Percentiles rank a stretch among this genome's conserved stretches.
Conservation (phyloP, 2,113 vertebrate genomes). For the Axis porcinus region DNA sequence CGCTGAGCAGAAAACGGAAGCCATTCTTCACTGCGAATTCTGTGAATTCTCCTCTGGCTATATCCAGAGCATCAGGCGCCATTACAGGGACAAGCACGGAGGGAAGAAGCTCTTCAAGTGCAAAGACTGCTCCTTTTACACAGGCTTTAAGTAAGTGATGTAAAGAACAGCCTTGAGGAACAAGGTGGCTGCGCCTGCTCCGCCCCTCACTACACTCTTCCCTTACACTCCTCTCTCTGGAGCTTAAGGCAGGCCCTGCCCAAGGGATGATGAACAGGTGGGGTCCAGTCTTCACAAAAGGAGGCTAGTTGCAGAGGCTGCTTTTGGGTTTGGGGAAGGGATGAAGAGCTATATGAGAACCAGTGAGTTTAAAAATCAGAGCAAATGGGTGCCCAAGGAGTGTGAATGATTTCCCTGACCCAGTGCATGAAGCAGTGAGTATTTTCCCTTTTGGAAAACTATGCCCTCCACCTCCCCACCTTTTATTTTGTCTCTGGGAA, state of each 20-base stretch:
- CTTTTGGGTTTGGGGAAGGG: background rate
- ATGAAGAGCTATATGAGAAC: background rate
- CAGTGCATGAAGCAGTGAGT: background rate
- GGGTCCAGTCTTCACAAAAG: background rate
- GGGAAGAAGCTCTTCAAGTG: constrained; percentile 99
- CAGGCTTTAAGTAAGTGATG: constrained; percentile 95
- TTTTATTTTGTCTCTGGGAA: background rate
- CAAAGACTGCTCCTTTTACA: constrained; percentile 98
- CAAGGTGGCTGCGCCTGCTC: background rate
- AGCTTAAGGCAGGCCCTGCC: background rate
- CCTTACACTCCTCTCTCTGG: background rate
- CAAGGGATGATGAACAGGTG: background rate
- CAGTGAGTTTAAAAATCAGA: background rate
- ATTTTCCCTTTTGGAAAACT: background rate
- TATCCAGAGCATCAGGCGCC: constrained; percentile 97
- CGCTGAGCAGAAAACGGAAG: constrained; percentile 82
- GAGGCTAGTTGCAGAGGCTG: background rate
- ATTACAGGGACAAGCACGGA: constrained; percentile 97
- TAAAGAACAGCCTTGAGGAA: background rate
- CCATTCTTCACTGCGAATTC: constrained; percentile 95
- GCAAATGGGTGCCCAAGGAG: background rate
- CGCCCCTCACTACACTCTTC: background rate
- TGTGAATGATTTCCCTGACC: background rate
- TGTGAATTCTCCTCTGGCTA: constrained; percentile 98
- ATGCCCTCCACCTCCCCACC: background rate